Conservation (phyloP, 2,113 vertebrate genomes). For the Tenebrosternarchus preto region DNA sequence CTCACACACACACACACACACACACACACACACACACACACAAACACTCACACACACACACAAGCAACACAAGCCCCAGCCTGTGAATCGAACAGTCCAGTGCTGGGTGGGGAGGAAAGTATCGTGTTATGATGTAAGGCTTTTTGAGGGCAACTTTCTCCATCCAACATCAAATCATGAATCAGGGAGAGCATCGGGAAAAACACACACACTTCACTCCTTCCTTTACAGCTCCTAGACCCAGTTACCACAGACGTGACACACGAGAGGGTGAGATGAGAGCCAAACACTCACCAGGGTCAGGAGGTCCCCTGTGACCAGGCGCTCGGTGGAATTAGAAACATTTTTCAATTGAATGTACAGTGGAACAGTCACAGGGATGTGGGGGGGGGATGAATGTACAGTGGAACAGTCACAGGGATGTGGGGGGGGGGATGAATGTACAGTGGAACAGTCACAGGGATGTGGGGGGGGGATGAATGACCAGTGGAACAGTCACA, state of each 20-base stretch:
- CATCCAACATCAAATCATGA: slow-evolving; percentile 52
- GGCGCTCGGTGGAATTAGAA: slow-evolving; percentile 49
- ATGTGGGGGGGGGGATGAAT: too few species aligned
- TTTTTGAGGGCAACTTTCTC: slow-evolving; percentile 53
- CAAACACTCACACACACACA: neutral
- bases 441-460: slow-evolving; percentile 43
- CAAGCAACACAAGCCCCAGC: slow-evolving; percentile 55
- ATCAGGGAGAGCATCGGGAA: slow-evolving; percentile 47
- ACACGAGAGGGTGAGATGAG: slow-evolving; percentile 42
- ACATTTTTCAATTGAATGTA: slow-evolving; percentile 47
- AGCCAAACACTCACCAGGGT: slow-evolving; percentile 46
- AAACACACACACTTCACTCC: slow-evolving; percentile 34
- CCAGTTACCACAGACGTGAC: slow-evolving; percentile 43
- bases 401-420: too few species aligned
- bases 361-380: slow-evolving; percentile 39
- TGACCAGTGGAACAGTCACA: too few species aligned
- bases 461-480: too few species aligned
- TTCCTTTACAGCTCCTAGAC: slow-evolving; percentile 3
- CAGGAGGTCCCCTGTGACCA: slow-evolving; percentile 53
- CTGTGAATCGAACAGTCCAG: slow-evolving; percentile 48
- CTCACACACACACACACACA: neutral
- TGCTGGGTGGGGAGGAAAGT: neutral
- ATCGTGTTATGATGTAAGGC: slow-evolving; percentile 43
- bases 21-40: neutral
- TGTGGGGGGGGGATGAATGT: too few species aligned